phyloP scores from a whole-genome alignment of 2,888 invertebrate genomes.

The Griposia aprilina region DNA sequence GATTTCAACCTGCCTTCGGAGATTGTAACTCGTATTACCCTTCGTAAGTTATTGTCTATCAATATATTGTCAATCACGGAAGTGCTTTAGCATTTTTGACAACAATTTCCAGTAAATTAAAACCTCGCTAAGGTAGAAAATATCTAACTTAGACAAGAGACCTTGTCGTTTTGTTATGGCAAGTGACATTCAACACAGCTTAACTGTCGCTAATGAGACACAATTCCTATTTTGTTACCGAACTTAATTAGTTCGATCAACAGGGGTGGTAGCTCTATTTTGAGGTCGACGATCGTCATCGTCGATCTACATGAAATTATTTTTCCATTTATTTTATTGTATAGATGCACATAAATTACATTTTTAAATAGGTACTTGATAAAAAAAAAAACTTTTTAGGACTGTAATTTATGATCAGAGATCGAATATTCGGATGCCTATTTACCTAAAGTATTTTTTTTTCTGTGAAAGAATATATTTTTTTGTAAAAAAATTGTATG shows the following conservation, averaged over 20 bases:
- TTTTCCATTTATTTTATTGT: neutral
- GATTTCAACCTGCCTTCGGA: slow-evolving; percentile 80
- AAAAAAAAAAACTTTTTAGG: neutral
- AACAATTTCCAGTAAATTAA: neutral
- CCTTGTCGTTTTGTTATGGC: neutral
- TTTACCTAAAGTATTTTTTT: no score
- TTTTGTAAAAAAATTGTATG: no score
- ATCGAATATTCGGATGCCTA: no score
- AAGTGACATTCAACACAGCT: neutral
- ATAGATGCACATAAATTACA: neutral
- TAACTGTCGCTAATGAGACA: no score
- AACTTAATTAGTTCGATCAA: no score
- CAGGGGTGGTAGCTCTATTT: neutral
- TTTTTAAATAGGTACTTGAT: neutral
- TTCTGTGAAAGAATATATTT: no score
- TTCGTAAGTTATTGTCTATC: slow-evolving; percentile 61
- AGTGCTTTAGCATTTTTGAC: neutral
- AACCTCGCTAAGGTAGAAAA: neutral
- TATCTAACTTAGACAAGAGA: neutral
- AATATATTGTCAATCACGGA: neutral
- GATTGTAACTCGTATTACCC: slow-evolving; percentile 77
- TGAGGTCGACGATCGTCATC: neutral
- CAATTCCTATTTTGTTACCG: no score
- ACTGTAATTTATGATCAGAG: neutral
- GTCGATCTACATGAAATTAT: neutral